phyloP scores from a whole-genome alignment of 1,140 invertebrate species.

The Drosophila orena region DNA sequence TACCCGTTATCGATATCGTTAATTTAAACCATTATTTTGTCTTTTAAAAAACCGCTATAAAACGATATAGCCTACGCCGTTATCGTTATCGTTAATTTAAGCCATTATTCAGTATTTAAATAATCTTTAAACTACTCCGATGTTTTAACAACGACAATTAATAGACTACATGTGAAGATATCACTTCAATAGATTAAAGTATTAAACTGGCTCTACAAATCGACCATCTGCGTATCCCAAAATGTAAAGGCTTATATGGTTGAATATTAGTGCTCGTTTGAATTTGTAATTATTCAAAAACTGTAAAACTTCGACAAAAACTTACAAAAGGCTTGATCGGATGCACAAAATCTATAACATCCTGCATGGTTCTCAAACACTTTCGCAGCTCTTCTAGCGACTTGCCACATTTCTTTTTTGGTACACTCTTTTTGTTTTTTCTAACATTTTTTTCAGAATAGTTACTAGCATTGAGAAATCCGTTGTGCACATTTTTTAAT shows the following conservation, averaged over 20 bases:
- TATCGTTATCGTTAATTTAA: no score
- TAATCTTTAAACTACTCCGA: no score
- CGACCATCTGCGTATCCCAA: no score
- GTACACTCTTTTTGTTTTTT: neutral
- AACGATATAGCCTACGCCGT: no score
- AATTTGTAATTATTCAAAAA: no score
- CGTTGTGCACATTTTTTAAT: neutral
- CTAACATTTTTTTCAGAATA: neutral
- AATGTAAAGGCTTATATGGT: no score
- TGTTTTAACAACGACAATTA: no score
- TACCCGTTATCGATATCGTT: conserved; percentile 12
- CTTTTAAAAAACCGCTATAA: neutral
- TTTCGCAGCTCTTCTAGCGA: conserved; percentile 10
- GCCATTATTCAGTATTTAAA: no score
- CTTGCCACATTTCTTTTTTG: conserved; percentile 1
- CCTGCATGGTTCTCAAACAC: conserved; percentile 21
- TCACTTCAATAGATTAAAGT: no score
- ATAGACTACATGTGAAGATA: no score
- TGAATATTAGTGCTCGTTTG: no score
- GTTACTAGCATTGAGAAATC: neutral
- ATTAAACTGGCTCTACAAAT: neutral
- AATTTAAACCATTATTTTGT: neutral
- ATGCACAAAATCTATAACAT: conserved; percentile 31
- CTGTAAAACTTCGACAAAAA: neutral
- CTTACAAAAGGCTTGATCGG: conserved; percentile 42